Evolutionary conservation across 2,113 vertebrate species (phyloP), one percentile per base, ranked within the genome.

Genomic region (Cyanoliseus patagonus): DNA sequence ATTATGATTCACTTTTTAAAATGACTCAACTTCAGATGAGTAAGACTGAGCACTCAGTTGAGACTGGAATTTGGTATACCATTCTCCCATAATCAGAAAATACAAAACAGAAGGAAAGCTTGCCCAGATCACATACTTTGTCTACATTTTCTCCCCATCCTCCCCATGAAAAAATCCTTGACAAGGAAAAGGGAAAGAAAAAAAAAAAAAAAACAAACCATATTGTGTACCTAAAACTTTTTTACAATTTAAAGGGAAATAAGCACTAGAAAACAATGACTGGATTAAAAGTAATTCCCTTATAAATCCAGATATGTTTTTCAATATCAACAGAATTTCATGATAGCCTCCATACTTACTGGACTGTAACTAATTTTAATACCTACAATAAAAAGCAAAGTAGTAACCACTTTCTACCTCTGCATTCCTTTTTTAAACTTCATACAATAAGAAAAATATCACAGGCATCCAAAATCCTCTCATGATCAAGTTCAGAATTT

Each of bases 1-100:
- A 94, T 83, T 57, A 76, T 90, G 57, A 96, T 88, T 95, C 57
- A 82, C 73, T 86, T 90, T 89, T 39, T 20, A 13, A 83, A 92
- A 52, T 95, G 16, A 93, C 67, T 93, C 85, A 84, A 51, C 74
- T 85, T 81, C 16, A 91, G 16, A 72, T 37, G 28, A 85, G 37
- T 31, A 91, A 90, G 59, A 90, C 18, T 53, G 31, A 95, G 25
- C 41, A 63, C 11, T 42, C 12, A 69, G 9, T 42, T 86, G 49
- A 94, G 44, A 92, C 59, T 59, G 10, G 23, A 92, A 87, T 94
- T 90, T 44, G 13, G 20, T 73, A 18, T 49, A 62, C 20, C 23
- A 41, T 37, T 82, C 39, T 83, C 31, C 67, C 49, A 39, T 24
- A 57, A 89, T 35, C 28, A 52, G 47, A 79, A 88, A 85, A 92